Percentiles rank a stretch among this genome's conserved stretches.
phyloP scores from a whole-genome alignment of 2,888 invertebrate species.

The Mactromeris polynyma region DNA sequence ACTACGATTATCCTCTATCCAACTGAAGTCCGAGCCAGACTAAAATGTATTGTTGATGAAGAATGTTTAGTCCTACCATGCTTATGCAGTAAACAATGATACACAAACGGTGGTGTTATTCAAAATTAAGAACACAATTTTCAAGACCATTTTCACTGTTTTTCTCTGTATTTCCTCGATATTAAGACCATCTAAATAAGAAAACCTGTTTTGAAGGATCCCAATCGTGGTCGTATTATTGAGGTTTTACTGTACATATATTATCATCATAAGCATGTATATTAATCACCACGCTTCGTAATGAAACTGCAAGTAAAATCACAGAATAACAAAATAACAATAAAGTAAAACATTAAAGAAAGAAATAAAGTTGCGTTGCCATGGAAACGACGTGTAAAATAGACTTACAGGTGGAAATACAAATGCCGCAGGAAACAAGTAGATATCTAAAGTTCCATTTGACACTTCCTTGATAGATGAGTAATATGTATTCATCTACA shows the following conservation, averaged over 20 bases:
- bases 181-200: no score
- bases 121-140: no score
- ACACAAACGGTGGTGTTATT: no score
- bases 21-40: background rate
- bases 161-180: no score
- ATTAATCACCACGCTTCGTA: background rate
- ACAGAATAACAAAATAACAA: no score
- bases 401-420: slow-evolving; percentile 11
- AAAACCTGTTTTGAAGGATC: no score
- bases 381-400: background rate
- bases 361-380: background rate
- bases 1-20: background rate
- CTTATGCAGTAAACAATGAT: background rate
- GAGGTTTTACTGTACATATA: no score
- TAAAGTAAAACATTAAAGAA: no score
- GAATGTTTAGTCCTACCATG: background rate
- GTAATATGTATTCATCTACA: slow-evolving; percentile 21
- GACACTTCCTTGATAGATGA: slow-evolving; percentile 4
- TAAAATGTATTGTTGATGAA: background rate
- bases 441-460: slow-evolving; percentile 11
- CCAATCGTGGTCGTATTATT: no score
- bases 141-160: no score
- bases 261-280: background rate
- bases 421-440: slow-evolving; percentile 6
- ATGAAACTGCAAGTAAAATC: background rate